Base-by-base conservation (phyloP, 2,113 vertebrate genomes). In the Chaenocephalus aceratus region DNA sequence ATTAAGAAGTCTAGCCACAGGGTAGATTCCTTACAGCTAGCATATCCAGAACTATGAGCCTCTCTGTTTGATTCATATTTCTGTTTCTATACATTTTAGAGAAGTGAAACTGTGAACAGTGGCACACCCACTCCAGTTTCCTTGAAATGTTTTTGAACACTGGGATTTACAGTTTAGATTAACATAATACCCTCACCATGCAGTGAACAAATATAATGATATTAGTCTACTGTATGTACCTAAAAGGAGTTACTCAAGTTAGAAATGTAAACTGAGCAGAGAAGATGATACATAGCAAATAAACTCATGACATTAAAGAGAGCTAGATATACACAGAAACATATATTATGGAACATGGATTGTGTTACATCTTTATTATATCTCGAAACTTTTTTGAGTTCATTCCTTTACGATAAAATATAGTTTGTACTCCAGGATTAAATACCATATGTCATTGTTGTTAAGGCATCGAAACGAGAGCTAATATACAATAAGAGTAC, bases 51-150 rank as follows among this genome's bases (percentile, higher is more conserved):
- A 46, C 11, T 34, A 14, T 65, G 46, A 59, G n/a, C 9, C 34
- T 3, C 13, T 12, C 2, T 62, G 44, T 63, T 71, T 16, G 23
- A 34, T 57, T 44, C 18, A 15, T 21, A 21, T 45, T 26, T 12
- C 53, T 66, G 53, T 44, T 4, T 45, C 21, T 5, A 11, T 6
- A n/a, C 65, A 36, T 46, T 59, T 76, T 18, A 56, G 62, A 67
- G 60, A 66, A 77, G 45, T 72, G 48, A 78, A 78, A 82, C 44
- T 23, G 3, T 63, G 36, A 68, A 30, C 30, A 44, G 48, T 21
- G 11, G 8, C 23, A 26, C 14, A 45, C 12, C 30, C 26, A 52
- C 8, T 11, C 10, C 10, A 16, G 21, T 75, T 58, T 60, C 13
- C 60, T 45, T 21, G 1, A 13, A 41, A 21, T 2, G 3, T 2